phyloP scores from a whole-genome alignment of 2,797 vertebrate genomes.

The Xyrichtys novacula region DNA sequence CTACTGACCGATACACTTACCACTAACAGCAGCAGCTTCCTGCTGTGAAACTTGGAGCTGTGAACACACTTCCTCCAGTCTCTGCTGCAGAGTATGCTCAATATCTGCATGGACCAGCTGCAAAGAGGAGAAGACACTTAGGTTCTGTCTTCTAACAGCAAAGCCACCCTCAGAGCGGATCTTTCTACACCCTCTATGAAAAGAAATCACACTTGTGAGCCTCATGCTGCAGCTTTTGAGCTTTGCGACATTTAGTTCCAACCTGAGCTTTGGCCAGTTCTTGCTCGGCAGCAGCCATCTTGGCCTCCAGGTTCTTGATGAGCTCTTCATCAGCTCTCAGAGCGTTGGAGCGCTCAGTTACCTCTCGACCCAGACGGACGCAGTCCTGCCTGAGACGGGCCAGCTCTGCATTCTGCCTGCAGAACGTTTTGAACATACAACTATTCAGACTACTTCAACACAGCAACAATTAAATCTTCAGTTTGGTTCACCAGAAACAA shows the following conservation, averaged over 20 bases:
- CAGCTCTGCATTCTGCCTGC: slow-evolving; percentile 91
- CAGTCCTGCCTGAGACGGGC: slow-evolving; percentile 90
- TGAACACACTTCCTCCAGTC: slow-evolving; percentile 82
- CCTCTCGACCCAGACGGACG: slow-evolving; percentile 85
- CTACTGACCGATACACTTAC: slow-evolving; percentile 72
- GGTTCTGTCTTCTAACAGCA: slow-evolving; percentile 17
- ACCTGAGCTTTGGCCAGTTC: slow-evolving; percentile 87
- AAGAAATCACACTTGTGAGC: no score
- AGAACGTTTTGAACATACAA: not conserved
- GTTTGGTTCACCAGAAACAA: no score
- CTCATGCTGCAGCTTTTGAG: no score
- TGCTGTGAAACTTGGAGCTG: slow-evolving; percentile 78
- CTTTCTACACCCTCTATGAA: no score
- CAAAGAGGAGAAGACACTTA: slow-evolving; percentile 8
- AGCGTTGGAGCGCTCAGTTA: slow-evolving; percentile 83
- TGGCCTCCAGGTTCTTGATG: slow-evolving; percentile 85
- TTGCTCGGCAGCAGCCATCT: slow-evolving; percentile 78
- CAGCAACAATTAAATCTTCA: no score
- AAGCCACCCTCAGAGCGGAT: no score
- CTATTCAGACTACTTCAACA: not conserved
- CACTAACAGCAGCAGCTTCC: slow-evolving; percentile 80
- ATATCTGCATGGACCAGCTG: slow-evolving; percentile 83
- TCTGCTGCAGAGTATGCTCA: slow-evolving; percentile 84
- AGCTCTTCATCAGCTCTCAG: slow-evolving; percentile 86
- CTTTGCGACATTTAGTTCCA: no score